Percentiles rank a stretch among this genome's conserved stretches.
Conservation (phyloP, 2,113 vertebrate species). For the Orientallactaga bullata region DNA sequence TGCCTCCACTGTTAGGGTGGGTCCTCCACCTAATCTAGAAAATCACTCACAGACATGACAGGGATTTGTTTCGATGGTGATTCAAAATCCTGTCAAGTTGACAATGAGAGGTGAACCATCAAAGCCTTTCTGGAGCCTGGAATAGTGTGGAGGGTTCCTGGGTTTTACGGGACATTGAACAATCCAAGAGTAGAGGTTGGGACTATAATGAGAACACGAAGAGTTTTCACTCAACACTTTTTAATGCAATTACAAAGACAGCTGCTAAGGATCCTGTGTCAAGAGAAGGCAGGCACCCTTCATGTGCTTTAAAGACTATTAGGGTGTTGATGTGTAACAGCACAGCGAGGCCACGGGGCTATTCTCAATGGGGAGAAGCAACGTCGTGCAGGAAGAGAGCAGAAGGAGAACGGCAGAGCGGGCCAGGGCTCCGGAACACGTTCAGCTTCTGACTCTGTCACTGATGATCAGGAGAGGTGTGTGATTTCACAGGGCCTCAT, state of each 20-base stretch:
- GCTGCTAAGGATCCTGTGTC: neutral
- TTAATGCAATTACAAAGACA: neutral
- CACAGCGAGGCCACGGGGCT: neutral
- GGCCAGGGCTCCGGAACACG: too few relatives aligned
- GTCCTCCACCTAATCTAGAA: too few relatives aligned
- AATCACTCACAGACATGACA: too few relatives aligned
- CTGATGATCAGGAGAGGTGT: neutral
- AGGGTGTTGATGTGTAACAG: neutral
- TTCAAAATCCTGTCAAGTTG: too few relatives aligned
- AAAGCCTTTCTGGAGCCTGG: neutral
- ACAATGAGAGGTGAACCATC: too few relatives aligned
- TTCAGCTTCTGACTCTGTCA: neutral
- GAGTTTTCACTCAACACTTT: neutral
- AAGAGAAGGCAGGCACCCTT: neutral
- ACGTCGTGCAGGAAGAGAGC: neutral
- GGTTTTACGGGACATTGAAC: neutral
- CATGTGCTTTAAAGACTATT: neutral
- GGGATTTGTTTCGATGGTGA: too few relatives aligned
- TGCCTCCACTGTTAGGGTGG: too few relatives aligned
- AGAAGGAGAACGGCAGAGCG: neutral
- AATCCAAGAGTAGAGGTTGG: neutral
- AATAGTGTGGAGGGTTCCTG: neutral
- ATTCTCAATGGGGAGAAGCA: neutral
- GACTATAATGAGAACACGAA: neutral
- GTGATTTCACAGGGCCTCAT: conserved; percentile 16